Base-by-base conservation (phyloP, 2,797 vertebrate species). In the Holocentrus rufus region DNA sequence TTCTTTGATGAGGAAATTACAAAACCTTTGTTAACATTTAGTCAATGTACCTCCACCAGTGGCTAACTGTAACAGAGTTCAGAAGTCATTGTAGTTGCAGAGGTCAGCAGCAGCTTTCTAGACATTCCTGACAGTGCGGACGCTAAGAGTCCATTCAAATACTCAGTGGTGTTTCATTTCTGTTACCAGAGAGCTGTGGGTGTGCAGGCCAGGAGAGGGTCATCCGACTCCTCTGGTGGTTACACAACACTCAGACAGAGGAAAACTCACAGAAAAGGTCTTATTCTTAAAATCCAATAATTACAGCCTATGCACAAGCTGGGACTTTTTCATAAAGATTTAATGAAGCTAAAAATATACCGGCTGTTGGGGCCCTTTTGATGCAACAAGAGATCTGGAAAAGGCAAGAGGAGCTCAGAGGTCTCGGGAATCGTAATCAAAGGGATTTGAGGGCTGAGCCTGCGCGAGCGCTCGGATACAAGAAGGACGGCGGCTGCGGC, bases 331-430 rank as follows among this genome's bases (percentile, higher is more conserved):
- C 54, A 81, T 74, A 5, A 73, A 69, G 62, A 63, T 87, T 75
- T 72, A 86, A 82, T 79, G 62, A 85, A 75, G 66, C 58, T 46
- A 58, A 72, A 71, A 74, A 77, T 76, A 81, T 63, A 77, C 61
- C 84, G 76, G 49, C 56, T 66, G 52, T 27, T 42, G 60, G 56
- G 14, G n/a, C 39, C 31, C 72, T 70, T 85, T 81, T 79, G 83
- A 87, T 83, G 73, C 74, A 82, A 84, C 78, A 72, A 78, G 39
- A 83, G 67, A 77, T 76, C 46, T 72, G 63, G 62, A 65, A 65
- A 77, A 39, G 1, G 63, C 23, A 73, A 79, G 60, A 69, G 30
- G 30, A 23, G 69, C 42, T 59, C 69, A 73, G 44, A 81, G 79
- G 68, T 76, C 69, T 64, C 3, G 0, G 34, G 72, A 76, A 42